Base-by-base conservation (phyloP, 2,888 invertebrate genomes). In the Bombylius major region DNA sequence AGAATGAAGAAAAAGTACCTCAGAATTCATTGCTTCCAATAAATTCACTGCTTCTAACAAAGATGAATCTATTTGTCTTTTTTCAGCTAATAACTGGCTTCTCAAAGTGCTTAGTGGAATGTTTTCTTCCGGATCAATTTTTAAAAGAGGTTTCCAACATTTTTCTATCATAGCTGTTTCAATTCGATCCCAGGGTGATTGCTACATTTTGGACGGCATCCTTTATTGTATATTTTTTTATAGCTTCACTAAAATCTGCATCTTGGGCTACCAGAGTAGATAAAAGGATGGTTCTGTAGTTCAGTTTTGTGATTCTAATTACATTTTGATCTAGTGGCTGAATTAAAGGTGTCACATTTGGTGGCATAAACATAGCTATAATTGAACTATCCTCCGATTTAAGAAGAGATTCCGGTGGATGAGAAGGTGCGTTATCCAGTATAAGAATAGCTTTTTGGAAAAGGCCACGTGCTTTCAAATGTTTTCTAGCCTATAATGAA, bases 291-390 rank as follows among this genome's bases (percentile, higher is more conserved):
- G 46, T 51, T 51, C 44, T 50, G 39, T 54, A 54, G 46, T 50
- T 12, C 12, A 47, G 33, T 47, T 61, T 62, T 7, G 58, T 58
- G 12, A 46, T 34, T n/a, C 53, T 51, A 45, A 61, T 57, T 6
- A 58, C 31, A 47, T 54, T 59, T 53, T 60, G 57, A 39, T 63
- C 56, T 54, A 61, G 47, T 9, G 62, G 61, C 53, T 62, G 61
- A 4, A 59, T 34, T 9, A 59, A 47, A 36, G 59, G 11, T 14
- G 57, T 63, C 14, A 56, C 58, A 51, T 59, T 60, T 12, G 59
- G 50, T 3, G 62, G 61, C 45, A 61, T 56, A 50, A 56, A 59
- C 33, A 61, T 51, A 12, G 36, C 48, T n/a, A 51, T 51, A 33
- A 58, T 51, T 47, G 39, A 45, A 45, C 54, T 51, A 49, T 59